Base-by-base conservation (phyloP, 1,140 invertebrate species). In the Lordiphosa collinella region DNA sequence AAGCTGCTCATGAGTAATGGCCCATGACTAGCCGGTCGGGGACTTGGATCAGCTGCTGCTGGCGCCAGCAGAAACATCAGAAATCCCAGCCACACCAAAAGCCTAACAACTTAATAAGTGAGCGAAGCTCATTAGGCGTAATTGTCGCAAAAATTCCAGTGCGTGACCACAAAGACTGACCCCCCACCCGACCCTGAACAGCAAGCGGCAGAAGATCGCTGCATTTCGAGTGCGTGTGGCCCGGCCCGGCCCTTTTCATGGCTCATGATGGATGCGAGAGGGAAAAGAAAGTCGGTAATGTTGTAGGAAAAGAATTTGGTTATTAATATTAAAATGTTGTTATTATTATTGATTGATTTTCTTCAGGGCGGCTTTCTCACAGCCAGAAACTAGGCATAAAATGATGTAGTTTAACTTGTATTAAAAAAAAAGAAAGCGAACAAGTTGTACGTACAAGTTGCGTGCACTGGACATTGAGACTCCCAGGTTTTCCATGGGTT, bases 61-160 rank as follows among this genome's bases (percentile, higher is more conserved):
- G 64, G 64, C 65, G 64, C 64, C 54, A 67, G 64, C 64, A 52
- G 50, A 54, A 12, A n/a, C 9, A 10, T 32, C 16, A 25, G n/a
- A n/a, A 12, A 14, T 25, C 49, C 5, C 10, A 16, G 31, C 4
- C 9, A 12, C 5, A 47, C 4, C 9, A 12, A 10, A 47, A 32
- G 6, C 32, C 32, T 16, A 10, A 14, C 38, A 44, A 35, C 31
- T n/a, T 37, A 60, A 60, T 60, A 50, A 40, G 38, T 50, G 40
- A 11, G 41, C 51, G 22, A 36, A 65, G 53, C 51, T 63, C 62
- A 65, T 66, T 66, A 66, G 62, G 25, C 37, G 51, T 65, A 65
- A 65, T 65, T 65, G 62, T 65, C 51, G 62, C 62, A 44, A 66
- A 66, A 63, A 63, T 63, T 51, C 40, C 48, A 63, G 60, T 67